Base-by-base conservation (phyloP, 2,113 vertebrate genomes). In the Cottus gobio region DNA sequence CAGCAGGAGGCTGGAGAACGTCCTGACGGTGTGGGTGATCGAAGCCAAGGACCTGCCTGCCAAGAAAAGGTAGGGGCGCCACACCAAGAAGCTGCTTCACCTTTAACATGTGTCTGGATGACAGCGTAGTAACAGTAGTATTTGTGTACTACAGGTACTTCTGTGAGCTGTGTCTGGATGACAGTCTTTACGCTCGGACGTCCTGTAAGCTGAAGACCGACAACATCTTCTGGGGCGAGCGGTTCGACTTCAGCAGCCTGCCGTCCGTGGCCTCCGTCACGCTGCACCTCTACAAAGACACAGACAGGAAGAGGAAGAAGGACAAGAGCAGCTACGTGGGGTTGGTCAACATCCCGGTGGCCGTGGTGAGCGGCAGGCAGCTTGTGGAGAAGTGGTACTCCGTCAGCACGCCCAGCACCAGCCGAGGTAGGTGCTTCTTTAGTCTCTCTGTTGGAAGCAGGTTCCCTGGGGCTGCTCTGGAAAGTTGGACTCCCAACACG, bases 211-310 rank as follows among this genome's bases (percentile, higher is more conserved):
- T 98, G 89, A 97, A 97, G 93, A 97, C 96, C 0, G 98, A 99
- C 93, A 99, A 97, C 61, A 96, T 99, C 20, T 99, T 99, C 79
- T 99, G 98, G 98, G 98, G 98, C 0, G 98, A 99, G 84, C 97
- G 98, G 90, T 99, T 99, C 3, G 97, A 99, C 90, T 99, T 99
- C 90, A 96, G 96, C 92, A 98, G 97, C 89, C 95, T 99, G 85
- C 98, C 98, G 0, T 88, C 96, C 0, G 85, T 99, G 73, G 92
- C 93, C 71, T 96, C 96, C 36, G 86, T 99, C 85, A 97, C 97
- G 0, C 95, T 99, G 57, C 98, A 99, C 90, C 92, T 99, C 52
- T 99, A 99, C 94, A 98, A 98, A 71, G 98, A 99, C 93, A 98
- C 97, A 0, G 97, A 99, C 93, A 96, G 98, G 93, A 99, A 99